phyloP scores from a whole-genome alignment of 2,888 invertebrate genomes.

The Adela reaumurella region DNA sequence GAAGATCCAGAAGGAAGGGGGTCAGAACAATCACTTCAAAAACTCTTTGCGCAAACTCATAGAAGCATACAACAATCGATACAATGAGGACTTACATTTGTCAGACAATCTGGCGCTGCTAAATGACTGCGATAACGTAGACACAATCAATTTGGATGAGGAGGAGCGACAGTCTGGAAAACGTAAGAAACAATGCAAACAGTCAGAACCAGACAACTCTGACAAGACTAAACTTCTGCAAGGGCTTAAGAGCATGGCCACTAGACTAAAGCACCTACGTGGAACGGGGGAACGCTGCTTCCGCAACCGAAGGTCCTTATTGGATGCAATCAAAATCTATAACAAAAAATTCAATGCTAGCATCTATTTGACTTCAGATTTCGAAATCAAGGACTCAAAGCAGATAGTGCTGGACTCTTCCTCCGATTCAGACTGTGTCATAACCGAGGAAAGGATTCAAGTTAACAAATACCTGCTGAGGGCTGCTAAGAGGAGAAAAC shows the following conservation, averaged over 20 bases:
- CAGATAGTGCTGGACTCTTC: constrained; percentile 29
- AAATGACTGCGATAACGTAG: constrained; percentile 24
- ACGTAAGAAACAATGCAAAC: constrained; percentile 23
- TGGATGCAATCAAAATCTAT: constrained; percentile 31
- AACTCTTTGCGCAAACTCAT: constrained; percentile 25
- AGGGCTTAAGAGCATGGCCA: constrained; percentile 24
- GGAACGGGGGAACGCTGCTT: constrained; percentile 21
- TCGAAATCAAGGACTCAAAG: constrained; percentile 26
- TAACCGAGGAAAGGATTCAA: constrained; percentile 6
- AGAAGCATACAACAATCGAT: constrained; percentile 28
- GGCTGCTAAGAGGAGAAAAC: too few species aligned
- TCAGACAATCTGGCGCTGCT: constrained; percentile 22
- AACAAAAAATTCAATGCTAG: constrained; percentile 35
- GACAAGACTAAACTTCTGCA: constrained; percentile 12
- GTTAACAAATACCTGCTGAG: too few species aligned
- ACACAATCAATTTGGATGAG: constrained; percentile 32
- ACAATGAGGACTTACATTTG: constrained; percentile 23
- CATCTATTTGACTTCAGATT: constrained; percentile 24
- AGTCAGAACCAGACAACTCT: neutral
- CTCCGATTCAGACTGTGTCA: constrained; percentile 32
- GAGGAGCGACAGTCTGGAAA: constrained; percentile 23
- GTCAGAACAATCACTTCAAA: constrained; percentile 13
- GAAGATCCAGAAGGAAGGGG: constrained; percentile 20
- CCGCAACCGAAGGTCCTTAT: constrained; percentile 31
- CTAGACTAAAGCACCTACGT: constrained; percentile 24